These are phyloP conservation scores for Nixonia krombeini DNA, from an alignment of 1,140 invertebrate species.

Conservation along the genomic window DNA sequence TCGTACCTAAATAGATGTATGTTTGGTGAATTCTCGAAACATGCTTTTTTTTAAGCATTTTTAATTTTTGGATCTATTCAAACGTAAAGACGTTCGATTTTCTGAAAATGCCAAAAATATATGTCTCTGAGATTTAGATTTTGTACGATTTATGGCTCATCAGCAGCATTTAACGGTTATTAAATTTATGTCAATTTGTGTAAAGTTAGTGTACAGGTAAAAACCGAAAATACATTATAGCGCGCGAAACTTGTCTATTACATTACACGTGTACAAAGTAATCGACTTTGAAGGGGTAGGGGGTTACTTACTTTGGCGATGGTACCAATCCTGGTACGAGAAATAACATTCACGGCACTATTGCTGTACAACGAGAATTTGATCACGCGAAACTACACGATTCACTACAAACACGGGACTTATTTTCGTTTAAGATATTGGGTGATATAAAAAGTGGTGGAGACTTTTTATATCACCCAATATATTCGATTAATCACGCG, in stretches of 20 bases:
- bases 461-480: no score
- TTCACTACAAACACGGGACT: neutral
- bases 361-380: conserved; percentile 34
- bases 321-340: conserved; percentile 57
- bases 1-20: no score
- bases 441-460: no score
- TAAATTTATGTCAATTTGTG: neutral
- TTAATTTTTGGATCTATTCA: no score
- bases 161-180: neutral
- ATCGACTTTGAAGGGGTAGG: conserved; percentile 23
- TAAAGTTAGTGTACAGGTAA: neutral
- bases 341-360: conserved; percentile 38
- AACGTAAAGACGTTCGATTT: no score
- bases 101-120: neutral
- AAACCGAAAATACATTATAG: neutral
- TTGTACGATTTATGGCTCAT: neutral
- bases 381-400: conserved; percentile 40
- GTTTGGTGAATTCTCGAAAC: no score
- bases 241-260: neutral
- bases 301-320: conserved; percentile 35
- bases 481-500: neutral
- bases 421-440: neutral
- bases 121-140: neutral
- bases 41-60: no score
- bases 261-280: conserved; percentile 5